Evolutionary conservation across 37 sponge, comb jelly and placozoan species (phyloP), one percentile per base, ranked within the genome.

Genomic region (Axinella damicornis): DNA sequence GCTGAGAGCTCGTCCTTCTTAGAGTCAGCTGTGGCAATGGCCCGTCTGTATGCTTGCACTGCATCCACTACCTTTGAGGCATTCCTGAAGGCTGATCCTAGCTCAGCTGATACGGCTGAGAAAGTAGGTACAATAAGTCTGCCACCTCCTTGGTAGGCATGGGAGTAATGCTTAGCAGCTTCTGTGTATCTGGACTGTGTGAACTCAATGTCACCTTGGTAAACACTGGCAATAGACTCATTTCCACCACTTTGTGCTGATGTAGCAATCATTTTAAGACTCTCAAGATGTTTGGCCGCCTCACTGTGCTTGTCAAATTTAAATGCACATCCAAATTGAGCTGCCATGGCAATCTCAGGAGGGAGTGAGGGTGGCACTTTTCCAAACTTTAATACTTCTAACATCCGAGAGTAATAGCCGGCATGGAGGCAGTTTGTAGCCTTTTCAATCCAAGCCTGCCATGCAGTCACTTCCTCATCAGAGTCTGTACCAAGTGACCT

Each of bases 171-270:
- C 0, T 58, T 30, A 22, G 79, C 62, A 32, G 91, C 87, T 46
- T 76, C 61, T 13, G 15, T 6, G 65, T 75, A 81, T 17, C 73
- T 75, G 19, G 27, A 46, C n/a, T 19, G 38, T 14, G 32, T 18
- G 6, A 69, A 39, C 13, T 78, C 71, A 38, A 91, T 76, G 33
- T 91, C 91, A 12, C 82, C 91, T 5, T 81, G 71, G 39, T 91
- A 86, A 55, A 77, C 69, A 61, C 52, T 71, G 31, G 76, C 83
- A 19, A 86, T 62, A 27, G 33, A 79, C 46, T 34, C 36, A 52
- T 77, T 68, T 6, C 66, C 82, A 16, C 60, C 18, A 0, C 38
- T 11, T 4, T 28, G 27, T 9, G 60, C 56, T 5, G 24, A 65
- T 20, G 20, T 39, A 27, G 70, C 61, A 32, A 52, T 31, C 0